Evolutionary conservation across 2,888 invertebrate species (phyloP).

Genomic region (Antheraea yamamai): DNA sequence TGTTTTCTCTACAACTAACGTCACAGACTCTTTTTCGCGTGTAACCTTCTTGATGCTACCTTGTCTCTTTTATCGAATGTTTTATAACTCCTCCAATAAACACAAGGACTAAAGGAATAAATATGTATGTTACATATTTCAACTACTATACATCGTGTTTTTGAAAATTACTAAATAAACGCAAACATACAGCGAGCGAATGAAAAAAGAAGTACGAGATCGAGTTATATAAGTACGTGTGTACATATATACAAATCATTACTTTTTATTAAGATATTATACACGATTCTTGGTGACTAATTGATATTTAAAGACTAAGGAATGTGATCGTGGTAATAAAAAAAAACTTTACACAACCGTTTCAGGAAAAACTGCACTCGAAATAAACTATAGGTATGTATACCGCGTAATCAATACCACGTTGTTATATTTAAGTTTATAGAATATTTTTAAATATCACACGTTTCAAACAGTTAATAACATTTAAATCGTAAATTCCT

Average conservation of each 20-base stretch:
- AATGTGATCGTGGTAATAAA: conserved; percentile 23
- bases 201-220: conserved; percentile 24
- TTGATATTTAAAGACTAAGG: conserved; percentile 41
- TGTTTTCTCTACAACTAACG: neutral
- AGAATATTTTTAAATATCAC: neutral
- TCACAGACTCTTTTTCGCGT: neutral
- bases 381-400: neutral
- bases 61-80: neutral
- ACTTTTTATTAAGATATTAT: conserved; percentile 42
- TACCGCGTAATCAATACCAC: neutral
- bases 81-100: neutral
- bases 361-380: conserved; percentile 7
- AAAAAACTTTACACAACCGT: conserved; percentile 21
- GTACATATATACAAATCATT: conserved; percentile 42
- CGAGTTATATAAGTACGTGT: conserved; percentile 31
- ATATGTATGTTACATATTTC: neutral
- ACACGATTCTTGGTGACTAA: conserved; percentile 41
- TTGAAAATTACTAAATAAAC: conserved; percentile 26
- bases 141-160: conserved; percentile 12
- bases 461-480: neutral
- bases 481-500: too few relatives aligned
- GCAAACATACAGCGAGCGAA: conserved; percentile 32
- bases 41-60: neutral
- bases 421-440: neutral
- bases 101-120: neutral